Evolutionary conservation across 2,113 vertebrate species (phyloP).

Genomic region (Bubo blakistoni): DNA sequence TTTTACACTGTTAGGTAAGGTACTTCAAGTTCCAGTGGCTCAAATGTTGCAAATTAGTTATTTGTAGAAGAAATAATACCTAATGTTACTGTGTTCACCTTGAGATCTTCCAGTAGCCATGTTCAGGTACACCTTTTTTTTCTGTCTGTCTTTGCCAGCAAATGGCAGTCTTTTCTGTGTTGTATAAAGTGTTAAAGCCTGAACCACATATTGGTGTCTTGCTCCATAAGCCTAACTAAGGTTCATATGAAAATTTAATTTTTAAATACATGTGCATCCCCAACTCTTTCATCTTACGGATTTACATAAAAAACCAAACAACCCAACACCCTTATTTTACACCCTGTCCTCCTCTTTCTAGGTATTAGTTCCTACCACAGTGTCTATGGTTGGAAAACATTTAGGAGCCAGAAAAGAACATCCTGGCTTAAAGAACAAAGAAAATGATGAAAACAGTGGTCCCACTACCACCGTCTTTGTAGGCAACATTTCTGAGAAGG

Average conservation of each 20-base stretch:
- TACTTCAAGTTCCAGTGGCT: not conserved
- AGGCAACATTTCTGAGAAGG: slow-evolving; percentile 98
- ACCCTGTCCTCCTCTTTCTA: slow-evolving; percentile 23
- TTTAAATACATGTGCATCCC: not conserved
- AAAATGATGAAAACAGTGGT: slow-evolving; percentile 87
- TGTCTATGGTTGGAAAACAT: slow-evolving; percentile 93
- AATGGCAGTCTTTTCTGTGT: not conserved
- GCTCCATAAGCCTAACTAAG: not conserved
- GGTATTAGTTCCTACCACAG: slow-evolving; percentile 87
- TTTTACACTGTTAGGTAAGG: not conserved
- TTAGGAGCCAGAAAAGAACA: slow-evolving; percentile 85
- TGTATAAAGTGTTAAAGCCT: not conserved
- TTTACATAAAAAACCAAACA: not conserved
- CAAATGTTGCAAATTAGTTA: not conserved
- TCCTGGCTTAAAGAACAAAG: slow-evolving; percentile 79
- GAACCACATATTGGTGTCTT: not conserved
- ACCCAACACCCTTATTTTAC: not conserved
- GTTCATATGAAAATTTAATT: not conserved
- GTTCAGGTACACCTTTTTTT: not conserved
- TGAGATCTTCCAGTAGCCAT: not conserved
- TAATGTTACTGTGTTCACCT: not conserved
- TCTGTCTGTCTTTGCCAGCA: not conserved
- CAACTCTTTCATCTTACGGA: fast-evolving
- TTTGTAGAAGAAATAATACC: not conserved
- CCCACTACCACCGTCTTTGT: slow-evolving; percentile 98